These are phyloP conservation scores for Phoenoteleia sp. DNA, from an alignment of 2,888 invertebrate species.

Conservation along the genomic window DNA sequence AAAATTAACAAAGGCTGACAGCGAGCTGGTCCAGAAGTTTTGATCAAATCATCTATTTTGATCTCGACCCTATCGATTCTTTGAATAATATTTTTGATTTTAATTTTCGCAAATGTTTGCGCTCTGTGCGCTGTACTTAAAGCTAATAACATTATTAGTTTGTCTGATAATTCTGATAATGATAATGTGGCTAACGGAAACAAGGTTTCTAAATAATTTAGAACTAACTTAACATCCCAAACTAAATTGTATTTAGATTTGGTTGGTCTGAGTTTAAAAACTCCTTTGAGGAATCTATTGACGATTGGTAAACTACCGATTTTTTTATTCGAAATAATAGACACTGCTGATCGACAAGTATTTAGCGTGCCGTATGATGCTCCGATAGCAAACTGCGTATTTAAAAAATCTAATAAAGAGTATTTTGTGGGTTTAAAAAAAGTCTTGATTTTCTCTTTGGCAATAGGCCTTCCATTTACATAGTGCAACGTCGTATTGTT, in stretches of 20 bases:
- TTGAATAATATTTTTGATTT: slow-evolving; percentile 46
- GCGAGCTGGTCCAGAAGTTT: slow-evolving; percentile 50
- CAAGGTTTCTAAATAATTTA: slow-evolving; percentile 50
- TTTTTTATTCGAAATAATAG: slow-evolving; percentile 14
- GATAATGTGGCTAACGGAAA: slow-evolving; percentile 31
- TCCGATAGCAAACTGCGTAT: slow-evolving; percentile 19
- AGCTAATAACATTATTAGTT: slow-evolving; percentile 56
- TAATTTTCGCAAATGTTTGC: slow-evolving; percentile 62
- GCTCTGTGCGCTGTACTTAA: slow-evolving; percentile 68
- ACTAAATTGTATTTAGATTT: slow-evolving; percentile 70
- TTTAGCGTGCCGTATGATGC: slow-evolving; percentile 13
- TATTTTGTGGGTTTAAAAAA: slow-evolving; percentile 1
- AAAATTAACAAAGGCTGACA: slow-evolving; percentile 31
- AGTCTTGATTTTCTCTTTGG: slow-evolving; percentile 3
- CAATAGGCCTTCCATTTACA: slow-evolving; percentile 8
- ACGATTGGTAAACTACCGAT: slow-evolving; percentile 60
- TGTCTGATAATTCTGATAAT: slow-evolving; percentile 40
- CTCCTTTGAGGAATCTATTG: slow-evolving; percentile 73
- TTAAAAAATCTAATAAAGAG: slow-evolving; percentile 17
- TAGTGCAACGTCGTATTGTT: slow-evolving; percentile 14
- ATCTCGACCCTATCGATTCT: slow-evolving; percentile 35
- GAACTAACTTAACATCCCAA: slow-evolving; percentile 72
- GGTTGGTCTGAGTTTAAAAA: slow-evolving; percentile 64
- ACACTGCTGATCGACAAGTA: slow-evolving; percentile 3
- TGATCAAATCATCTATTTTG: slow-evolving; percentile 58